Evolutionary conservation across 2,888 invertebrate species (phyloP), one percentile per base, ranked within the genome.

Genomic region (Xestia sexstrigata): DNA sequence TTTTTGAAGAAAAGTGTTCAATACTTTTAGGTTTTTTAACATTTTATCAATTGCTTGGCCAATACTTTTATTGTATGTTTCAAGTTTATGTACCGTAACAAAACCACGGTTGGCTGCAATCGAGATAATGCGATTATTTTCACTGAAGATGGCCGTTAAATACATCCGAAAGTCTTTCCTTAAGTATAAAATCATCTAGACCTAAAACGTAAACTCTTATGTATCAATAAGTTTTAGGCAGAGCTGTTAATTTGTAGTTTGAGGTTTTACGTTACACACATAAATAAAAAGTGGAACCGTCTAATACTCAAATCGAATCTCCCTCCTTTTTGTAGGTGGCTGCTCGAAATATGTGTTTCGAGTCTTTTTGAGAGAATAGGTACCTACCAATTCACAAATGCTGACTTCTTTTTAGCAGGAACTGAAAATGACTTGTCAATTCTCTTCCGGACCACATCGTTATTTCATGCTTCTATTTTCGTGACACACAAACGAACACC

Each of bases 401-500:
- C 30, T 35, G 26, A 62, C 62, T 20, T 4, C 11, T 35, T 62
- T 58, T 62, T 6, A 52, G 6, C n/a, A 68, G 17, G 26, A 8
- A 42, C 8, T 49, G 26, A 49, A 70, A 78, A 15, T 15, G 0
- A 23, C 47, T 6, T 26, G 5, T 2, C 0, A n/a, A 42, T 20
- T 69, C 45, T 23, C 35, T 26, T 52, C 26, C 26, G 23, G 15
- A 47, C 17, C 63, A 17, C 26, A 23, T 79, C 45, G 15, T 62
- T 78, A 39, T 63, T 55, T 26, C 42, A 35, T 5, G 49, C n/a
- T 49, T 62, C 49, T 70, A 35, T 70, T 78, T 70, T 77, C 5
- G 60, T 42, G 20, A 42, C 49, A 49, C 49, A 49, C 49, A 49
- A 42, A 74, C n/a, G 20, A 23, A 42, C 6, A 23, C 23, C 17